Conservation (phyloP, 2,888 invertebrate genomes). For the Aphrophora alni region DNA sequence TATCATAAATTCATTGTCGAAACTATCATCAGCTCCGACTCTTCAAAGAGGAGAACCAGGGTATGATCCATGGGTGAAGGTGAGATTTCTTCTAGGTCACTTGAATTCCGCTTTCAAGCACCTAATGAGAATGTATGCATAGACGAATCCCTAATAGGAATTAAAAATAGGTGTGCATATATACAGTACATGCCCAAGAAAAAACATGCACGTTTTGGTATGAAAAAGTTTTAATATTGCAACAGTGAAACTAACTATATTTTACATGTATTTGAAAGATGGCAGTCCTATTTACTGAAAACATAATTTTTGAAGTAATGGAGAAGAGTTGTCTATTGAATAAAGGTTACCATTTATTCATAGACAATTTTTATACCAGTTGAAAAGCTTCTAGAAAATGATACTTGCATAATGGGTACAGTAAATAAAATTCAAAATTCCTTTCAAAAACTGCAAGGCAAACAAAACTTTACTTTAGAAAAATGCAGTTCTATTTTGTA, state of each 20-base stretch:
- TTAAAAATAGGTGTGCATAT: not conserved
- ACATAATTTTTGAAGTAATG: not conserved
- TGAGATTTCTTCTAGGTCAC: not conserved
- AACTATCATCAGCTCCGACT: not conserved
- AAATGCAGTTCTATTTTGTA: no score
- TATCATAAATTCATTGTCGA: not conserved
- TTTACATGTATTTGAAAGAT: constrained; percentile 5
- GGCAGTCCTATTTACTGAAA: constrained; percentile 5
- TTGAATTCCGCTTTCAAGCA: not conserved
- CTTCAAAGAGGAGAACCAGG: not conserved
- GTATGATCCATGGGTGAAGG: constrained; percentile 18
- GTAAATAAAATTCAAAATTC: constrained; percentile 11
- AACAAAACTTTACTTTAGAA: no score
- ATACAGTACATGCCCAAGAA: constrained; percentile 23
- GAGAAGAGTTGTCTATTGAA: not conserved
- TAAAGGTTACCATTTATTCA: constrained; percentile 4
- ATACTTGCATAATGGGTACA: not conserved
- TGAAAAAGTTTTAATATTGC: constrained; percentile 15
- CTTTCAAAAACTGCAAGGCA: not conserved
- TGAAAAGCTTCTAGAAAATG: not conserved
- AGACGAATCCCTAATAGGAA: constrained; percentile 19
- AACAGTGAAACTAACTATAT: constrained; percentile 16
- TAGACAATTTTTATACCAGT: constrained; percentile 18
- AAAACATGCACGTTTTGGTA: constrained; percentile 10
- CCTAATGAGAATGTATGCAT: constrained; percentile 6